Evolutionary conservation across 1,140 invertebrate genomes (phyloP).

Genomic region (Cylas formicarius): DNA sequence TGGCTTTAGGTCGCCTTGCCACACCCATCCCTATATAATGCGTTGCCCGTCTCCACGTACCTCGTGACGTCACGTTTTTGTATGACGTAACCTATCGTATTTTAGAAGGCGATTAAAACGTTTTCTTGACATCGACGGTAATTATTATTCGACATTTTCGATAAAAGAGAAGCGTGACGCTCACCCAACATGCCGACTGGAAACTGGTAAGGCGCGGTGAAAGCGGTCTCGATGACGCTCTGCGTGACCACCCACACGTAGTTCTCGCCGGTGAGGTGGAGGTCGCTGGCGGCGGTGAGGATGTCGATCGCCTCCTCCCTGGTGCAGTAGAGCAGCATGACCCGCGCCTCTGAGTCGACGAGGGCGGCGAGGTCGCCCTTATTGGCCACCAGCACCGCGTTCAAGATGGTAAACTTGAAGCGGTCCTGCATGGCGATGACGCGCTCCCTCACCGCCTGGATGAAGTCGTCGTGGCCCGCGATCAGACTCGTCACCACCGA

Average conservation of each 20-base stretch:
- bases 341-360: conserved; percentile 83
- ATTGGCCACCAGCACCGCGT: conserved; percentile 71
- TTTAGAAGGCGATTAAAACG: too few species aligned
- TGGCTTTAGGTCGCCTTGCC: too few species aligned
- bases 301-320: conserved; percentile 81
- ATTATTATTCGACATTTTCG: neutral
- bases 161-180: conserved; percentile 29
- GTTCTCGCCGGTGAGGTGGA: conserved; percentile 86
- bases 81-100: too few species aligned
- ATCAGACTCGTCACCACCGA: conserved; percentile 89
- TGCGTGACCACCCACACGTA: conserved; percentile 98
- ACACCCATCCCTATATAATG: too few species aligned
- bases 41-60: too few species aligned
- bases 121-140: too few species aligned
- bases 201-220: conserved; percentile 71
- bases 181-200: conserved; percentile 89
- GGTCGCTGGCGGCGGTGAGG: conserved; percentile 66
- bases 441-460: conserved; percentile 81
- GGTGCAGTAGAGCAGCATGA: conserved; percentile 89
- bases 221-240: conserved; percentile 73
- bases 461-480: conserved; percentile 90
- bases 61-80: too few species aligned
- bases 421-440: conserved; percentile 77
- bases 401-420: conserved; percentile 84
- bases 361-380: conserved; percentile 60